These are phyloP conservation scores for Agonum fuliginosum DNA, from an alignment of 2,888 invertebrate genomes.

Conservation along the genomic window DNA sequence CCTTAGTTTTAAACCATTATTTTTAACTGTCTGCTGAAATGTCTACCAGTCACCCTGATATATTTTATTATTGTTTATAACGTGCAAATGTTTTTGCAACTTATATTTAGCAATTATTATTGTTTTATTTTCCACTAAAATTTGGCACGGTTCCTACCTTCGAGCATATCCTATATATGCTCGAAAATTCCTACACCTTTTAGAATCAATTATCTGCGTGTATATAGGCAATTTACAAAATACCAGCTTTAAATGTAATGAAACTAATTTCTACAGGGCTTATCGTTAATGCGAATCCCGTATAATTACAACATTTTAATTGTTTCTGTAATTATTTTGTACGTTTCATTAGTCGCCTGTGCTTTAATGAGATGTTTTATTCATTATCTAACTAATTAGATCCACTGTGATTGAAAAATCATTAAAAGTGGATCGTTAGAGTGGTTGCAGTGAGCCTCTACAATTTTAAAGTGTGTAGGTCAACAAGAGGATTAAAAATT, in stretches of 20 bases:
- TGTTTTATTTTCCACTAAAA: too few species aligned
- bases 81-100: too few species aligned
- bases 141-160: too few species aligned
- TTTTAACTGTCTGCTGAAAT: too few species aligned
- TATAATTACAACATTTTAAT: constrained; percentile 46
- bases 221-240: constrained; percentile 43
- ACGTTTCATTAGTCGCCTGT: constrained; percentile 37
- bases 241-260: constrained; percentile 46
- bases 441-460: too few species aligned
- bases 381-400: constrained; percentile 28
- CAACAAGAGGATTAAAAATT: too few species aligned
- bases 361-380: constrained; percentile 14
- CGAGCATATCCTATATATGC: neutral
- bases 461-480: too few species aligned
- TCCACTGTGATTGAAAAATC: constrained; percentile 11
- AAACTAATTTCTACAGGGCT: constrained; percentile 46
- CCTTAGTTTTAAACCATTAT: too few species aligned
- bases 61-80: too few species aligned
- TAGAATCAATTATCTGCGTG: constrained; percentile 40
- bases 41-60: too few species aligned
- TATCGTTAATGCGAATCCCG: constrained; percentile 36
- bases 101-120: too few species aligned
- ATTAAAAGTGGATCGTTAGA: too few species aligned
- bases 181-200: constrained; percentile 12
- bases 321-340: constrained; percentile 46